These are phyloP conservation scores for Lonchura striata DNA, from an alignment of 2,113 vertebrate species.

Conservation along the genomic window DNA sequence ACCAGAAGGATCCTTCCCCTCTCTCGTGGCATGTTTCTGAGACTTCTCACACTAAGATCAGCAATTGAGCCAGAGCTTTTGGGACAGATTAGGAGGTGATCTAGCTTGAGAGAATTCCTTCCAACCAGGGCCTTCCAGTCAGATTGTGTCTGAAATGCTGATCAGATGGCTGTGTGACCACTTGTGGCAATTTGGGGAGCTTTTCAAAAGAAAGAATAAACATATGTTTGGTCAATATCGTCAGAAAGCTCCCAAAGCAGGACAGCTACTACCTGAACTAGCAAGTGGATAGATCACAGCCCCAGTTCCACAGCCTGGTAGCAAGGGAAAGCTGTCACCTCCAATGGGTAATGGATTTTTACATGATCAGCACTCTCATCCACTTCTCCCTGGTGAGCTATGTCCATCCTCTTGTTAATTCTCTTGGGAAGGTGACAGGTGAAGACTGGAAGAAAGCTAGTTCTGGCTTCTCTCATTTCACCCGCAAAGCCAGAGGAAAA, in stretches of 20 bases:
- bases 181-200: neutral
- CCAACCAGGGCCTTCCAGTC: neutral
- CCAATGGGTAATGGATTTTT: neutral
- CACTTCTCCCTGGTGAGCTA: neutral
- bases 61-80: neutral
- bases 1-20: neutral
- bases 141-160: neutral
- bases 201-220: neutral
- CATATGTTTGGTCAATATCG: fast-evolving
- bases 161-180: neutral
- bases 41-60: neutral
- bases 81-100: neutral
- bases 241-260: neutral
- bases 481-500: neutral
- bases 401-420: neutral
- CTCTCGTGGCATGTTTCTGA: fast-evolving
- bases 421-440: neutral
- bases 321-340: neutral
- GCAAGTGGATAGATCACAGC: neutral
- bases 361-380: neutral
- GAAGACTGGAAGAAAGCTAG: neutral
- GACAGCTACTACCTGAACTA: neutral
- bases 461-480: neutral
- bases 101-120: neutral
- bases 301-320: neutral